Percentiles rank a stretch among this genome's conserved stretches.
Conservation (phyloP, 2,113 vertebrate genomes). For the Cephalopterus ornatus region DNA sequence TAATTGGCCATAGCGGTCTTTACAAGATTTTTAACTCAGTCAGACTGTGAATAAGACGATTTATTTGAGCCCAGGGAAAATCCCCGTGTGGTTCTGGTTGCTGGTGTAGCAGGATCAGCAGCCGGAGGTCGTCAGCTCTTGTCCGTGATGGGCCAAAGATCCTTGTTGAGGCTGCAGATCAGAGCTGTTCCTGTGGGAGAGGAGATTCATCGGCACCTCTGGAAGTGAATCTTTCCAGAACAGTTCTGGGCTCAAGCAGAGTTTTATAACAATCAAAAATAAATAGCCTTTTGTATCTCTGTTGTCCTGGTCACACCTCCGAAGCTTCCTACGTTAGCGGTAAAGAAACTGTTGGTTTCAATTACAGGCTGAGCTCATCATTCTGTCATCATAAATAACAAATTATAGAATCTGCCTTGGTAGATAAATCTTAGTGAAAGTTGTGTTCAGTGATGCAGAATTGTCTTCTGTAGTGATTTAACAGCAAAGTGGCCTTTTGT, state of each 20-base stretch:
- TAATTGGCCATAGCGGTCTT: background rate
- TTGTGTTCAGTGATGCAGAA: background rate
- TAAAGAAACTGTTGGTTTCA: background rate
- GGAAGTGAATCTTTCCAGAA: background rate
- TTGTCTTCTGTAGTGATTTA: background rate
- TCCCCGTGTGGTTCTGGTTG: background rate
- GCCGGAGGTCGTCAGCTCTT: background rate
- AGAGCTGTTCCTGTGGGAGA: background rate
- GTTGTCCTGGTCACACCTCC: background rate
- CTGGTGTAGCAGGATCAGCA: background rate
- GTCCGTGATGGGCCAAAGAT: background rate
- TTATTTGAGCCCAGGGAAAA: background rate
- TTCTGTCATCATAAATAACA: background rate
- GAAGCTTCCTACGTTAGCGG: background rate
- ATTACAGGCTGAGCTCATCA: background rate
- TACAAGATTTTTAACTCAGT: background rate
- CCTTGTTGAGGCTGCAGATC: background rate
- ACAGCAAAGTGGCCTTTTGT: background rate
- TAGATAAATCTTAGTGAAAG: background rate
- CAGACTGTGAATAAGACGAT: background rate
- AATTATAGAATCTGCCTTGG: background rate
- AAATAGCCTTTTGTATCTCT: background rate
- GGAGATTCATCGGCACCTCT: background rate
- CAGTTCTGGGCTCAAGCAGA: background rate
- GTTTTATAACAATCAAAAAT: background rate